Conservation (phyloP, 2,797 vertebrate species). For the Schizopygopsis malacanthus region DNA sequence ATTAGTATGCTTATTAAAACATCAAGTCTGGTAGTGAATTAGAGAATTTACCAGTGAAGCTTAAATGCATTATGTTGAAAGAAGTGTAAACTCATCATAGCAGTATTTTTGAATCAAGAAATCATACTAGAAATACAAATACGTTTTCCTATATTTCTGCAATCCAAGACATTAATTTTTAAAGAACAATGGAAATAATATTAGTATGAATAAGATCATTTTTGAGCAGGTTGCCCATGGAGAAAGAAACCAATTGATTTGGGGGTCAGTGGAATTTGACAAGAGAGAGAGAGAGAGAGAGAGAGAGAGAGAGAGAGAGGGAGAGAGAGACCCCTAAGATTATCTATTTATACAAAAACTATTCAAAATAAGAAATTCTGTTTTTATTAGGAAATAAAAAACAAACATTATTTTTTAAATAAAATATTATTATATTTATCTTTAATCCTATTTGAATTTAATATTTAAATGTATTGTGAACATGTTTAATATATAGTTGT, state of each 20-base stretch:
- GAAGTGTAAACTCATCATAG: background rate
- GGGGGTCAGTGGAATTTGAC: background rate
- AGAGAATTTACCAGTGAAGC: background rate
- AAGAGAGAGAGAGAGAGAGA: background rate
- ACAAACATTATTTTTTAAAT: background rate
- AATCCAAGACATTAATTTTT: background rate
- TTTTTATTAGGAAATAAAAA: background rate
- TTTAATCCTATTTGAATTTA: too few relatives aligned
- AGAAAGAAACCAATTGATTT: background rate
- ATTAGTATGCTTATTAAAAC: slow-evolving; percentile 31
- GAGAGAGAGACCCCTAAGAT: background rate
- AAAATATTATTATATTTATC: too few relatives aligned
- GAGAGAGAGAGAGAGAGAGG: background rate
- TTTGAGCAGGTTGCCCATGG: slow-evolving; percentile 20
- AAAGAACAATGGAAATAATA: background rate
- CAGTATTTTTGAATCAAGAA: background rate
- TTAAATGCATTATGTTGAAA: background rate
- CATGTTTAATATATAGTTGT: too few relatives aligned
- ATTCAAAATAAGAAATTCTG: background rate
- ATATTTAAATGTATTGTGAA: too few relatives aligned
- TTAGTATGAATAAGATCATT: background rate
- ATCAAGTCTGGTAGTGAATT: background rate
- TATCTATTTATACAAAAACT: background rate
- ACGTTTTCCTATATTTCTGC: background rate
- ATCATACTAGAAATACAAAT: background rate